phyloP scores from a whole-genome alignment of 1,140 invertebrate species.

The Zophobas atratus region DNA sequence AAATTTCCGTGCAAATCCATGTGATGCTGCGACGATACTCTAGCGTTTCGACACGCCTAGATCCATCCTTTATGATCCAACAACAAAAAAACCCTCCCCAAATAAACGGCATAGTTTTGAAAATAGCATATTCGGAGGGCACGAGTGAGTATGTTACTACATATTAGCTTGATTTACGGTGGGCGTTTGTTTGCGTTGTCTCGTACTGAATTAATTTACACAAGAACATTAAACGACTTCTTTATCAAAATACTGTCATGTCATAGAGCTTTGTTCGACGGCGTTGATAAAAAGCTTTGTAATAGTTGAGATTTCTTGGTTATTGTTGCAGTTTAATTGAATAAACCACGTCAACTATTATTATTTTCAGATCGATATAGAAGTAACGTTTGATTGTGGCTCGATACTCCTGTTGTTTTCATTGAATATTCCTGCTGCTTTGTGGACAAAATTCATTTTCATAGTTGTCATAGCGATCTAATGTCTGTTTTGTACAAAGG shows the following conservation, averaged over 20 bases:
- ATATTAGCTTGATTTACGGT: neutral
- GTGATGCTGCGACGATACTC: constrained; percentile 12
- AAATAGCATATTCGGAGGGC: too few relatives aligned
- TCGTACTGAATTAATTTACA: neutral
- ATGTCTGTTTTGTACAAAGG: constrained; percentile 33
- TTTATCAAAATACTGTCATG: neutral
- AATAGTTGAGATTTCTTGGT: constrained; percentile 4
- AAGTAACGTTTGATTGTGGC: constrained; percentile 29
- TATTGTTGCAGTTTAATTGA: constrained; percentile 24
- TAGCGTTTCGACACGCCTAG: constrained; percentile 3
- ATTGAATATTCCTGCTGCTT: neutral
- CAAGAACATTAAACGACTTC: neutral
- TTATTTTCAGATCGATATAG: constrained; percentile 19
- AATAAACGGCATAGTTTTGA: too few relatives aligned
- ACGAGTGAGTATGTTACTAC: neutral
- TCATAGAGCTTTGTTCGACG: neutral
- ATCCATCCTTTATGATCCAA: neutral
- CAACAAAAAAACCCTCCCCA: neutral
- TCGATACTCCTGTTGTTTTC: neutral
- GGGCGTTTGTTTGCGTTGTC: constrained; percentile 2
- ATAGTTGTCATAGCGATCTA: constrained; percentile 43
- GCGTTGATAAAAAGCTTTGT: neutral
- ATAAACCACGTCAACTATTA: constrained; percentile 36
- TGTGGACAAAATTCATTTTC: constrained; percentile 37
- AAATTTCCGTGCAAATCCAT: constrained; percentile 35